Base-by-base conservation (phyloP, 2,797 vertebrate genomes). In the Trachurus trachurus region DNA sequence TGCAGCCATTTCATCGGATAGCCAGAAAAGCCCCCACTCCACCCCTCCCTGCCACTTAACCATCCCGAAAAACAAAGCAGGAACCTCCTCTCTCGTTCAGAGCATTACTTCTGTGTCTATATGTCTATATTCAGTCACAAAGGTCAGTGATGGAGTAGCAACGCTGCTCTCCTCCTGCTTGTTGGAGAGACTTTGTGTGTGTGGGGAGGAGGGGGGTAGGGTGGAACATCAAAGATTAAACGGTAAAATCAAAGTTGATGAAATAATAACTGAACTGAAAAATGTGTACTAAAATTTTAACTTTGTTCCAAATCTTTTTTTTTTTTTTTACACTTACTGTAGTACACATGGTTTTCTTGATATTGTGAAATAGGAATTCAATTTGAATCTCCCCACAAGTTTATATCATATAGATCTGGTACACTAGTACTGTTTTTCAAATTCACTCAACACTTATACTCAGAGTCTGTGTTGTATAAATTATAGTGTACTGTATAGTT, bases 91-190 rank as follows among this genome's bases (percentile, higher is more conserved):
- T 77, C n/a, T 73, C 50, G 62, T 56, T 73, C 39, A 11, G 29
- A 72, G 52, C 52, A 15, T 74, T 45, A 57, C 53, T 61, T 22
- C 17, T 40, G 58, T 29, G 6, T 66, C 3, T 26, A 26, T 26
- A 22, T 29, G 6, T 66, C 3, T 26, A 26, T 26, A 22, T 66
- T 39, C 64, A 54, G 40, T 63, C 45, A 9, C 61, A 58, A 49
- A 84, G 85, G 76, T 83, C 66, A 73, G 42, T 13, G 40, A 45
- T 15, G 17, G 34, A 50, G 70, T 0, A 56, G 69, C 37, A 53
- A 19, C 56, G 21, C 19, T 2, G 50, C 42, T 61, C 61, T 17
- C 73, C n/a, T 47, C 34, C 49, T 16, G 52, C 8, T 13, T 31
- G 2, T 13, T 31, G 2, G 0, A 31, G 10, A 57, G 31, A 31